Conservation (phyloP, 2,113 vertebrate genomes). For the Erythrolamprus reginae region DNA sequence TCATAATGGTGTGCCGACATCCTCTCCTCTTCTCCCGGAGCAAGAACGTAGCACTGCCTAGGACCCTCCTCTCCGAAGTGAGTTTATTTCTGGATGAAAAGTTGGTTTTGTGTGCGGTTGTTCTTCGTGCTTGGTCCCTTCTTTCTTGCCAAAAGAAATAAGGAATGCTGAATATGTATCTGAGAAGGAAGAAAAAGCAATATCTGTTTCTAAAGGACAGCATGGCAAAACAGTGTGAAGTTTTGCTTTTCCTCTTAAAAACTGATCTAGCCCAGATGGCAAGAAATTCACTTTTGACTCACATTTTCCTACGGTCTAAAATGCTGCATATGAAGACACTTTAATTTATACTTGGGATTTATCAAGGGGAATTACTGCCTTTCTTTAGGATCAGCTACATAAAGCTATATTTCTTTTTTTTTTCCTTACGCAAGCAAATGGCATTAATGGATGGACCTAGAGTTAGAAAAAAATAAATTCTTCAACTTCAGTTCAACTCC, state of each 20-base stretch:
- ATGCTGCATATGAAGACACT: constrained; percentile 67
- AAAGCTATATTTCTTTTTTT: constrained; percentile 45
- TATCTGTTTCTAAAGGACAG: constrained; percentile 66
- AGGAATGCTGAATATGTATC: constrained; percentile 69
- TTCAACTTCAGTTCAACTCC: not conserved
- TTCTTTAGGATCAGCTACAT: constrained; percentile 49
- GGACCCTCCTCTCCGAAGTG: constrained; percentile 54
- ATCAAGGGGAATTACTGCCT: constrained; percentile 58
- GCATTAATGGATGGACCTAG: constrained; percentile 69
- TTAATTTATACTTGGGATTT: constrained; percentile 67
- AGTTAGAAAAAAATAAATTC: constrained; percentile 53
- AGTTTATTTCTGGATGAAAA: constrained; percentile 56
- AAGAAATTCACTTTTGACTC: constrained; percentile 73
- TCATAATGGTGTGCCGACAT: constrained; percentile 44
- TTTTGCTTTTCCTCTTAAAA: constrained; percentile 62
- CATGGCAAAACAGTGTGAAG: constrained; percentile 71
- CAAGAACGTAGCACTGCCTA: constrained; percentile 49
- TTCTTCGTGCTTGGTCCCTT: constrained; percentile 45
- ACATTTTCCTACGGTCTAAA: constrained; percentile 60
- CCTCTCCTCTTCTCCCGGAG: constrained; percentile 41
- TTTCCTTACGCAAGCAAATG: constrained; percentile 42
- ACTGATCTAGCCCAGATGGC: constrained; percentile 63
- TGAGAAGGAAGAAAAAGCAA: constrained; percentile 78
- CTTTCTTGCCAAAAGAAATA: constrained; percentile 49
- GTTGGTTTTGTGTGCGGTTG: constrained; percentile 53